Percentiles rank a stretch among this genome's conserved stretches.
Conservation (phyloP, 2,113 vertebrate species). For the Tor tambroides region DNA sequence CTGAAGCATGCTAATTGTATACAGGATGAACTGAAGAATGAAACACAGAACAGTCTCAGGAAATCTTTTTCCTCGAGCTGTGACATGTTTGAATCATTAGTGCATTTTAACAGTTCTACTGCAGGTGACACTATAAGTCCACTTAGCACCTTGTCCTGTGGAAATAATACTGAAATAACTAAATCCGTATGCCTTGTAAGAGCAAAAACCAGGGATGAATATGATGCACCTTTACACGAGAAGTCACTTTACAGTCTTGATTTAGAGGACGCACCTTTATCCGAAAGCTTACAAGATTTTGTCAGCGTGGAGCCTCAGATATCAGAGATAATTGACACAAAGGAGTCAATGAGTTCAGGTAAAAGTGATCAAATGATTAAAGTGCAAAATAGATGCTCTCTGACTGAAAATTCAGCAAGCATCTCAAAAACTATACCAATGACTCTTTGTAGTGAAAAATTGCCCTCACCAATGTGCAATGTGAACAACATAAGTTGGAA, state of each 20-base stretch:
- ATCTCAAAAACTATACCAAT: background rate
- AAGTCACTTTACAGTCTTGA: conserved; percentile 17
- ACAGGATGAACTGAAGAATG: conserved; percentile 20
- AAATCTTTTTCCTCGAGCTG: background rate
- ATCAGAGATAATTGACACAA: background rate
- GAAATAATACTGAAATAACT: background rate
- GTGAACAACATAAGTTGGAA: conserved; percentile 12
- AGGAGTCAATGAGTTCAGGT: background rate
- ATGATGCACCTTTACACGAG: conserved; percentile 6
- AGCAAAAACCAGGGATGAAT: background rate
- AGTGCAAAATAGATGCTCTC: background rate
- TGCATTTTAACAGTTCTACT: background rate
- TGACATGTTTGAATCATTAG: conserved; percentile 25
- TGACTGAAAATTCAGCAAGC: background rate
- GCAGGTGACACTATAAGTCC: background rate
- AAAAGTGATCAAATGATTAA: background rate
- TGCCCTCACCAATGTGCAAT: conserved; percentile 22
- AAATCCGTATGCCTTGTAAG: background rate
- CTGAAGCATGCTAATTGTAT: background rate
- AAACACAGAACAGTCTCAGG: background rate
- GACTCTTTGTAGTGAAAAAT: background rate
- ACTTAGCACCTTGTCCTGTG: background rate
- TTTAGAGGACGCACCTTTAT: conserved; percentile 47
- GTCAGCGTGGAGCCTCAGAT: background rate
- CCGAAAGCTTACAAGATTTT: conserved; percentile 47